Conservation (phyloP, 2,888 invertebrate genomes). For the Epirrhoe alternata region DNA sequence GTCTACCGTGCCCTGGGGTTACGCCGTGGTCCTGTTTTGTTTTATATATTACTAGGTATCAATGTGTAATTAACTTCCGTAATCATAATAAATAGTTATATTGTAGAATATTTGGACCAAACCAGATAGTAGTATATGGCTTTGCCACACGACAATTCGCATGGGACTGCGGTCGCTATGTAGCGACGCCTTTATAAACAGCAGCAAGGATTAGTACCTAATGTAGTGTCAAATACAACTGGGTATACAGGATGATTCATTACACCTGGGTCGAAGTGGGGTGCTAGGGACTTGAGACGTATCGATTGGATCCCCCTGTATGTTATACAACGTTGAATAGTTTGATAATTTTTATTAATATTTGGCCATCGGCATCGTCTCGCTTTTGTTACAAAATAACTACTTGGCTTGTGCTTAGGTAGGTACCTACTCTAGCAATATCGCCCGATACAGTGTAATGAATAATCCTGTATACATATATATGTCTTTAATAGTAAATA, state of each 20-base stretch:
- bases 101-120: slow-evolving; percentile 46
- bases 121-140: slow-evolving; percentile 27
- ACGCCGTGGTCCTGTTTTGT: too few species aligned
- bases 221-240: slow-evolving; percentile 38
- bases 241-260: slow-evolving; percentile 8
- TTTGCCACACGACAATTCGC: background rate
- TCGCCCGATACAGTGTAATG: too few species aligned
- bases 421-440: too few species aligned
- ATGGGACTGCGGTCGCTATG: slow-evolving; percentile 1
- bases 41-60: background rate
- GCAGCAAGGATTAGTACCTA: slow-evolving; percentile 10
- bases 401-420: too few species aligned
- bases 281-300: too few species aligned
- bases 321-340: background rate
- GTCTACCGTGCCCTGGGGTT: too few species aligned
- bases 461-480: too few species aligned
- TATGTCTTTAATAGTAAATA: slow-evolving; percentile 19
- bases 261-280: too few species aligned
- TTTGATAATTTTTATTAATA: too few species aligned
- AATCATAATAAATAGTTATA: slow-evolving; percentile 15
- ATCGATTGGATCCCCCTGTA: too few species aligned
- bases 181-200: slow-evolving; percentile 5
- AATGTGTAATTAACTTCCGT: background rate
- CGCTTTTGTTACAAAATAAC: too few species aligned
- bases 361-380: too few species aligned